Evolutionary conservation across 2,113 vertebrate species (phyloP).

Genomic region (Mobula birostris): DNA sequence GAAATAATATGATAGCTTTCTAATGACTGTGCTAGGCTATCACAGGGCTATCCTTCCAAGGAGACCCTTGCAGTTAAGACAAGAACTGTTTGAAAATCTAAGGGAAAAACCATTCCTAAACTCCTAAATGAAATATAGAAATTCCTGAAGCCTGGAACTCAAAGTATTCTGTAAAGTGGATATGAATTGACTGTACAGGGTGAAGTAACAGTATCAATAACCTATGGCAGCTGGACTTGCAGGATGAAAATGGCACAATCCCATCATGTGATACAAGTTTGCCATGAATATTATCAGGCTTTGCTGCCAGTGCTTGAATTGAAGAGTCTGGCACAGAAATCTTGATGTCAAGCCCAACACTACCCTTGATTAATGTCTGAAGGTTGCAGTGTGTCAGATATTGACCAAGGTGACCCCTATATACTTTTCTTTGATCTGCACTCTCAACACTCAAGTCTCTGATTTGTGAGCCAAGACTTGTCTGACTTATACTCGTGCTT

Average conservation of each 20-base stretch:
- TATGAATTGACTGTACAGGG: neutral
- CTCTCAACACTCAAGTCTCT: neutral
- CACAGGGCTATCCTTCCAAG: neutral
- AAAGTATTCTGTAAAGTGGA: neutral
- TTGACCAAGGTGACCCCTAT: neutral
- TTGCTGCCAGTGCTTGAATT: no score
- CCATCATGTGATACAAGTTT: no score
- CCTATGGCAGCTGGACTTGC: neutral
- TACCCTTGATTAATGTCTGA: neutral
- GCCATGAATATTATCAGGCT: no score
- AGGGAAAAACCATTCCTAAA: neutral
- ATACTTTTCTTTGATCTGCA: neutral
- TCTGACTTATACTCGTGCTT: no score
- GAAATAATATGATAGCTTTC: neutral
- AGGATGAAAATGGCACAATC: no score
- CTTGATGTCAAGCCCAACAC: neutral
- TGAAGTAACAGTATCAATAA: neutral
- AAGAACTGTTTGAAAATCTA: neutral
- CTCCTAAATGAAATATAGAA: neutral
- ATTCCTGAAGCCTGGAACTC: neutral
- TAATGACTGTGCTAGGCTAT: neutral
- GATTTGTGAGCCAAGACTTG: neutral
- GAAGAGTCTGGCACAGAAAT: no score
- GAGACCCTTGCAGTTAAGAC: neutral
- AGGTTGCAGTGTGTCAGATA: neutral